Percentiles rank a stretch among this genome's conserved stretches.
phyloP scores from a whole-genome alignment of 53 echinoderm and acorn worm genomes.

The Patiria pectinifera region DNA sequence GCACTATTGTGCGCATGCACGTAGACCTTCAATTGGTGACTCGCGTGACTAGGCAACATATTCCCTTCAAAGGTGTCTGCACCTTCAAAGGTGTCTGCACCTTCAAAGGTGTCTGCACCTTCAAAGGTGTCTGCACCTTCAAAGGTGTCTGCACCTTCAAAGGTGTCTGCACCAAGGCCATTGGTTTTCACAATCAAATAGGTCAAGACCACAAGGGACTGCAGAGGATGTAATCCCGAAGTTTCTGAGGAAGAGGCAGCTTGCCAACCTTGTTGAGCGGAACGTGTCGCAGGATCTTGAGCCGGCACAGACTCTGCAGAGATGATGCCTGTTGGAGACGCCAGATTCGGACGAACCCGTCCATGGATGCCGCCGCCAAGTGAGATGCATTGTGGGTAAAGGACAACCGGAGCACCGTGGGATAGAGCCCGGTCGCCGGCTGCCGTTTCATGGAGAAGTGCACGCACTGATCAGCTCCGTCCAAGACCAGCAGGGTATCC shows the following conservation, averaged over 20 bases:
- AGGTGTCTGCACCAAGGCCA: background rate
- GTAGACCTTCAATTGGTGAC: no score
- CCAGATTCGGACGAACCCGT: slow-evolving; percentile 91
- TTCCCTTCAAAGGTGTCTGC: no score
- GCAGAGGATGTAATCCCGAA: slow-evolving; percentile 83
- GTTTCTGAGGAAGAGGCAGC: slow-evolving; percentile 82
- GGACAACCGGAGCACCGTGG: slow-evolving; percentile 72
- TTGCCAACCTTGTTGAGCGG: slow-evolving; percentile 79
- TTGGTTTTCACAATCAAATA: background rate
- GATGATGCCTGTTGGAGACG: slow-evolving; percentile 75
- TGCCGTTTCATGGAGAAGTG: slow-evolving; percentile 85
- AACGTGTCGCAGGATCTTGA: slow-evolving; percentile 83
- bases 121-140: background rate
- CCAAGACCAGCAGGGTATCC: slow-evolving; percentile 69
- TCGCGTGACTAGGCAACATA: no score
- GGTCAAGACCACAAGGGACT: slow-evolving; percentile 68
- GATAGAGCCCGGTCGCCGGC: slow-evolving; percentile 55
- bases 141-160: no score
- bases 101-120: no score
- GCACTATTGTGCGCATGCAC: no score
- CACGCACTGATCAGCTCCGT: slow-evolving; percentile 82
- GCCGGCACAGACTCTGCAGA: slow-evolving; percentile 80
- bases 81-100: background rate
- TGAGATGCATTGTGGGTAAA: slow-evolving; percentile 91
- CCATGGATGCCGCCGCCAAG: slow-evolving; percentile 87